Percentiles rank a stretch among this genome's conserved stretches.
Evolutionary conservation across 1,140 invertebrate species (phyloP).

Genomic region (Lanistes nyassanus): DNA sequence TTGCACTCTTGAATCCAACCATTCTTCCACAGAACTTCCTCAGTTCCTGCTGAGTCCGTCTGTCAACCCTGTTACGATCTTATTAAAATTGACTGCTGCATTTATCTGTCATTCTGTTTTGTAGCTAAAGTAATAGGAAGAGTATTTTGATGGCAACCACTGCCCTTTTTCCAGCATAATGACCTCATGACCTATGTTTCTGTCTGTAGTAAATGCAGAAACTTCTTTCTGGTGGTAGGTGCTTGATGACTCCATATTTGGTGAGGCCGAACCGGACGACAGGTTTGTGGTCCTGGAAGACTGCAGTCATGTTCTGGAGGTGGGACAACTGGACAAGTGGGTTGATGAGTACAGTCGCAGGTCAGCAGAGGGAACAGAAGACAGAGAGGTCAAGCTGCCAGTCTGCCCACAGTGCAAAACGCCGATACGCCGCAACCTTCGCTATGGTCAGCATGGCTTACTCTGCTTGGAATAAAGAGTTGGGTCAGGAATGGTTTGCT

Average conservation of each 20-base stretch:
- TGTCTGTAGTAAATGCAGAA: slow-evolving; percentile 59
- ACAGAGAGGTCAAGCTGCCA: slow-evolving; percentile 68
- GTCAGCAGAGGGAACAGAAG: slow-evolving; percentile 32
- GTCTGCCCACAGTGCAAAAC: slow-evolving; percentile 75
- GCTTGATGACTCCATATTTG: slow-evolving; percentile 39
- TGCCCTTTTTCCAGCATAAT: too few relatives aligned
- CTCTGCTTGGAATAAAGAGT: too few relatives aligned
- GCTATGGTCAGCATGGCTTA: slow-evolving; percentile 68
- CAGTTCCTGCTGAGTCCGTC: too few relatives aligned
- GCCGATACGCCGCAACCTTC: slow-evolving; percentile 71
- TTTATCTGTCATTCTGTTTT: too few relatives aligned
- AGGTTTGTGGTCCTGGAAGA: slow-evolving; percentile 34
- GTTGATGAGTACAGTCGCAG: slow-evolving; percentile 68
- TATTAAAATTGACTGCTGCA: too few relatives aligned
- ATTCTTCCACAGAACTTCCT: too few relatives aligned
- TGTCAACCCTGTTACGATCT: too few relatives aligned
- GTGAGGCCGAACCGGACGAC: slow-evolving; percentile 34
- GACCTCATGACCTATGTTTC: too few relatives aligned
- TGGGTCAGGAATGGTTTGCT: too few relatives aligned
- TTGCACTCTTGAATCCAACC: too few relatives aligned
- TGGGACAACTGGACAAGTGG: slow-evolving; percentile 58
- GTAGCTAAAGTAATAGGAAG: too few relatives aligned
- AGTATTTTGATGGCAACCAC: too few relatives aligned
- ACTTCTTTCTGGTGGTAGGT: slow-evolving; percentile 69
- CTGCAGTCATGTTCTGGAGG: slow-evolving; percentile 41